phyloP scores from a whole-genome alignment of 2,113 vertebrate species.

The Grantiella picta region DNA sequence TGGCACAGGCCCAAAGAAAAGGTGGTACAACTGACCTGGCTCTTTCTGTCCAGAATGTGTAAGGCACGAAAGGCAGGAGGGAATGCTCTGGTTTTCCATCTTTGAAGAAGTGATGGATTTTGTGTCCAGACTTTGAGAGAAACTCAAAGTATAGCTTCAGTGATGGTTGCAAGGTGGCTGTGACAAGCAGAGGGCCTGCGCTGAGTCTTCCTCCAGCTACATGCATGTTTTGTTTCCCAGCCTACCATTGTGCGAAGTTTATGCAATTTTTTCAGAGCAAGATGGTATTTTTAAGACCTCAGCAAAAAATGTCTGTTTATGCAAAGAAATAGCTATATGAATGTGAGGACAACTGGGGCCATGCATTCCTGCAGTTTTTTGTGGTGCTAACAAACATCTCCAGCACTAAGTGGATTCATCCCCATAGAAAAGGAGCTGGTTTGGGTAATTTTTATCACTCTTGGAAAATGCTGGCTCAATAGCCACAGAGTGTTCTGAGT shows the following conservation, averaged over 20 bases:
- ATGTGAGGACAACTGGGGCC: neutral
- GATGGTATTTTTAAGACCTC: neutral
- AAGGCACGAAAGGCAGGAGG: neutral
- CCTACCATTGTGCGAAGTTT: neutral
- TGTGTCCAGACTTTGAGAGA: neutral
- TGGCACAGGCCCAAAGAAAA: neutral
- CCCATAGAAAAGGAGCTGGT: neutral
- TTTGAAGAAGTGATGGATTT: neutral
- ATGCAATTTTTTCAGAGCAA: neutral
- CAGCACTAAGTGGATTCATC: neutral
- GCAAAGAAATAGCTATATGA: neutral
- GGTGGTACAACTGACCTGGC: fast-evolving
- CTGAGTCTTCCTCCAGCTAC: neutral
- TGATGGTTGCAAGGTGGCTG: neutral
- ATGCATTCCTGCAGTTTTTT: neutral
- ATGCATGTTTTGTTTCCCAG: neutral
- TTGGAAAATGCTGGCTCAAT: neutral
- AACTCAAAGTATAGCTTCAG: neutral
- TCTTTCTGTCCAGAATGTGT: neutral
- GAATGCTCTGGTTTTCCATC: neutral
- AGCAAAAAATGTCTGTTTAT: conserved; percentile 19
- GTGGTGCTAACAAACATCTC: neutral
- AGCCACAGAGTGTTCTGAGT: neutral
- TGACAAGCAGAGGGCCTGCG: fast-evolving
- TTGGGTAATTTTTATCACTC: neutral